These are phyloP conservation scores for Sitta europaea DNA, from an alignment of 2,113 vertebrate genomes.

Conservation along the genomic window DNA sequence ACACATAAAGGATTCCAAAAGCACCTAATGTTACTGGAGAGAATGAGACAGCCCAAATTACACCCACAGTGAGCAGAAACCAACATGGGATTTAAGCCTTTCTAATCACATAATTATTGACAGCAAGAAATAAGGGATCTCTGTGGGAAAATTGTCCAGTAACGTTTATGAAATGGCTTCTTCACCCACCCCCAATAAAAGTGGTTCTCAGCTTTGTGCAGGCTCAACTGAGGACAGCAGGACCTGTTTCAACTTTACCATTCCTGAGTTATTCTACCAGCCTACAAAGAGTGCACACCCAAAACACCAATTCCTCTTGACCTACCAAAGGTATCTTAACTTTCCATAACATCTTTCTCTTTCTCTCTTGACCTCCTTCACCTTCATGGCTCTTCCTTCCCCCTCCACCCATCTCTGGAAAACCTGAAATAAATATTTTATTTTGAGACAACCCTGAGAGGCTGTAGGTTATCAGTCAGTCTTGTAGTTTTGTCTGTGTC, in stretches of 20 bases:
- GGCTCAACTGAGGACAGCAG: not conserved
- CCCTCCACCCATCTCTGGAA: not conserved
- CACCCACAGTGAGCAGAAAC: not conserved
- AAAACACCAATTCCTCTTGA: not conserved
- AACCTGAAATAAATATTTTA: not conserved
- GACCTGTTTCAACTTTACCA: not conserved
- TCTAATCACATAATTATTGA: not conserved
- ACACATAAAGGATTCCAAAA: not conserved
- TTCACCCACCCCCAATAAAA: not conserved
- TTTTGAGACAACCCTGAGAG: not conserved
- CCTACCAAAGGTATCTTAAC: not conserved
- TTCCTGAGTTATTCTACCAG: not conserved
- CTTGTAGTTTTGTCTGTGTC: not conserved
- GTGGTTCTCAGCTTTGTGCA: not conserved
- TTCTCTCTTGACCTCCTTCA: not conserved
- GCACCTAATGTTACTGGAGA: not conserved
- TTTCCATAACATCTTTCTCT: not conserved
- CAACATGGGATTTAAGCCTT: not conserved
- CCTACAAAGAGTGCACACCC: not conserved
- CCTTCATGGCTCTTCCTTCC: not conserved
- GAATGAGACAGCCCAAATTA: not conserved
- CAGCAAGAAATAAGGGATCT: not conserved
- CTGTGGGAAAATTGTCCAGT: not conserved
- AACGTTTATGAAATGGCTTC: not conserved
- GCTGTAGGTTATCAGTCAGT: not conserved